phyloP scores from a whole-genome alignment of 2,113 vertebrate species.

The Heloderma charlesbogerti region DNA sequence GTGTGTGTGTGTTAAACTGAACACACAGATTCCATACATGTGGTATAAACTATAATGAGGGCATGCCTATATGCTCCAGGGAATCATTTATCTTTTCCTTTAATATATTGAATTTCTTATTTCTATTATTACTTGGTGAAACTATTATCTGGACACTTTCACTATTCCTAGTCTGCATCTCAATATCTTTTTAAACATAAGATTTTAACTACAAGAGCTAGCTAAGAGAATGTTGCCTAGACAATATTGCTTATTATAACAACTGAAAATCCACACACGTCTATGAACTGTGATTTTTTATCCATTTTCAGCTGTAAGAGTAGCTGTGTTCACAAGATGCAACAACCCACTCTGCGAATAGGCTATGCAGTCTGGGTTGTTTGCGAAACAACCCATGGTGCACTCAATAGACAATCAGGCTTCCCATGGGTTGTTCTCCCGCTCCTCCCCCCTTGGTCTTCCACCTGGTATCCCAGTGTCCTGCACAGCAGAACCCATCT shows the following conservation, averaged over 20 bases:
- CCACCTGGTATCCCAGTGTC: no score
- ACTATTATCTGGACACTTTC: background rate
- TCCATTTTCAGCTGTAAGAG: background rate
- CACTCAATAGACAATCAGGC: no score
- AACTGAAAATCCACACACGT: background rate
- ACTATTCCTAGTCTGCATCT: background rate
- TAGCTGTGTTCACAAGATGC: no score
- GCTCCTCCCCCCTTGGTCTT: no score
- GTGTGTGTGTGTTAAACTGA: no score
- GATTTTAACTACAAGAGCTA: background rate
- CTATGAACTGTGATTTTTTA: background rate
- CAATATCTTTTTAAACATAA: background rate
- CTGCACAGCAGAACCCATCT: no score
- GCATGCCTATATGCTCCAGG: constrained; percentile 39
- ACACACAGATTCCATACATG: constrained; percentile 46
- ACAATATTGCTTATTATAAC: background rate
- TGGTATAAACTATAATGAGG: constrained; percentile 32
- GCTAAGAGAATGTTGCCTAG: background rate
- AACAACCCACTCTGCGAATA: no score
- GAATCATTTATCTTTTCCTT: constrained; percentile 34
- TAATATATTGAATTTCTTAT: accelerated
- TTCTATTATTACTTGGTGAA: background rate
- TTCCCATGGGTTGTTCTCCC: no score
- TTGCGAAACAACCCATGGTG: no score
- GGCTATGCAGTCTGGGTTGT: no score